Evolutionary conservation across 2,888 invertebrate genomes (phyloP), one percentile per base, ranked within the genome.

Genomic region (Drosophila anomelani): DNA sequence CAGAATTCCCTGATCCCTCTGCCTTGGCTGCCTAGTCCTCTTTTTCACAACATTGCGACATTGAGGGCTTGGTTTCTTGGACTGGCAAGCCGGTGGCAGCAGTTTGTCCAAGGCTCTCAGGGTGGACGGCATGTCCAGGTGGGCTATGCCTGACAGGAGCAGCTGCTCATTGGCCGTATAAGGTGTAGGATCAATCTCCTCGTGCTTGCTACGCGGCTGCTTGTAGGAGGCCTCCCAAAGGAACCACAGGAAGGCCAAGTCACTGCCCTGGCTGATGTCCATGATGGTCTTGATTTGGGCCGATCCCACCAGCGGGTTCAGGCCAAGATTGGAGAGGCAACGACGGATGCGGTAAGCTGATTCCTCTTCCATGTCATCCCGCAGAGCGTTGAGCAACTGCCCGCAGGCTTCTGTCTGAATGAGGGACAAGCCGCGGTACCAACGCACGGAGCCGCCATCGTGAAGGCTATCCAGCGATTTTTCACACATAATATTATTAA

Each of bases 171-270:
- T 92, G 13, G 81, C 15, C 3, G 79, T 80, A 44, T 85, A 92
- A 0, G 7, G 0, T 0, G 23, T 23, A 0, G 6, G 13, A 1
- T 39, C 55, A 2, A 7, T 1, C 0, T 36, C 23, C 0, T 41
- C 36, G 15, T 13, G 2, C 7, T 56, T 46, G 1, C 17, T 13
- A 13, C 58, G 20, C 3, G 43, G 20, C 4, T 36, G 23, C 39
- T 84, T 90, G 53, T 92, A 93, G 62, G 83, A 79, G 15, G 87
- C 72, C 47, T 93, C 91, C 89, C 90, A 90, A 2, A 91, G 76
- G 57, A 92, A 92, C 91, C 92, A 92, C 3, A 92, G 66, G 59
- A 92, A 93, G 0, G 91, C 92, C 57, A 92, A 79, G 60, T 93
- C 93, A 63, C 83, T 93, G 23, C 83, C 88, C 8, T 81, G 85